Evolutionary conservation across 1,140 invertebrate species (phyloP).

Genomic region (Samia ricini): DNA sequence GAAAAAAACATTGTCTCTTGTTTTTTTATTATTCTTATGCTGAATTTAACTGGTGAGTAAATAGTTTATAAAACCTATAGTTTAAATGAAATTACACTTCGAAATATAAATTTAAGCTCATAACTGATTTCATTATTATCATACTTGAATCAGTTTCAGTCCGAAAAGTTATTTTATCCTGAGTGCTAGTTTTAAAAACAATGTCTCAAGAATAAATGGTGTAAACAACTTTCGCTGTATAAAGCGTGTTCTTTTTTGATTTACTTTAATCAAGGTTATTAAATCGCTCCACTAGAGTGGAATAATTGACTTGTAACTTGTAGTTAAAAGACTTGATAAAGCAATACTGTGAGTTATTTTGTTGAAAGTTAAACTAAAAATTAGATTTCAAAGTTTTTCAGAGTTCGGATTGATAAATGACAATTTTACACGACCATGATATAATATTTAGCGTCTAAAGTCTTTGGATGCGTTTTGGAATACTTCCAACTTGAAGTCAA

Average conservation of each 20-base stretch:
- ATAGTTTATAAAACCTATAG: no score
- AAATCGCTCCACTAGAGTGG: not conserved
- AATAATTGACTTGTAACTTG: not conserved
- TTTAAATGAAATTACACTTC: no score
- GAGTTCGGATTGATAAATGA: not conserved
- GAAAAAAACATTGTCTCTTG: not conserved
- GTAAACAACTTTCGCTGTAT: conserved; percentile 1
- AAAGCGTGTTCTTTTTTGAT: not conserved
- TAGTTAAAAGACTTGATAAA: not conserved
- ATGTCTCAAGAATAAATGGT: not conserved
- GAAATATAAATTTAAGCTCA: no score
- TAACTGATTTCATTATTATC: no score
- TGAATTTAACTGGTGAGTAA: conserved; percentile 7
- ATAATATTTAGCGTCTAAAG: not conserved
- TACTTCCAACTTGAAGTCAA: not conserved
- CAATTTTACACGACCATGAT: not conserved
- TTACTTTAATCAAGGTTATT: not conserved
- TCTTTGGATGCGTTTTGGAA: not conserved
- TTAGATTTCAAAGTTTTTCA: no score
- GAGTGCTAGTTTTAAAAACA: no score
- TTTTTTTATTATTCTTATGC: not conserved
- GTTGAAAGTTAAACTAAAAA: no score
- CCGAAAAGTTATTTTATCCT: no score
- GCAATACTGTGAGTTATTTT: not conserved
- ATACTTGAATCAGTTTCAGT: no score